Conservation (phyloP, 1,140 invertebrate species). For the Rhopalosiphum maidis region DNA sequence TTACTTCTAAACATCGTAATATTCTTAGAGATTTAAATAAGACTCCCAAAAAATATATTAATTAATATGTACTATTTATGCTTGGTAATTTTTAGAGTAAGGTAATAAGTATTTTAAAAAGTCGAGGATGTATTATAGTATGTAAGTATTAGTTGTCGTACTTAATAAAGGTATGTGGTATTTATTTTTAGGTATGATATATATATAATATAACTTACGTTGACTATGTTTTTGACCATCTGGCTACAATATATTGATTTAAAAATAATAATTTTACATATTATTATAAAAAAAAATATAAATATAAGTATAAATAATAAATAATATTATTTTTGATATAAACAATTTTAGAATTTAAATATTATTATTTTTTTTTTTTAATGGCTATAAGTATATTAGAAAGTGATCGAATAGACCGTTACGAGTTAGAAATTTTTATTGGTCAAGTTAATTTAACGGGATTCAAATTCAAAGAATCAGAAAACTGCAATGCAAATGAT, state of each 20-base stretch:
- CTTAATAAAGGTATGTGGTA: too few species aligned
- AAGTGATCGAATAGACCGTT: constrained; percentile 3
- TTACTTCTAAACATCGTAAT: too few species aligned
- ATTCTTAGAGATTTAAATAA: too few species aligned
- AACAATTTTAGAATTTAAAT: neutral
- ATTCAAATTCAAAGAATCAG: neutral
- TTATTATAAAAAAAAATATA: neutral
- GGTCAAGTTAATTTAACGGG: neutral
- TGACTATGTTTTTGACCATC: neutral
- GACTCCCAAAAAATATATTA: neutral
- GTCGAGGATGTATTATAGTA: neutral
- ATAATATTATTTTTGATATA: neutral
- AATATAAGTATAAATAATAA: too few species aligned
- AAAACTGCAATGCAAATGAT: neutral
- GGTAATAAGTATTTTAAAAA: neutral
- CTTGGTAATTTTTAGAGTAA: neutral
- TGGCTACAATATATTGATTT: neutral
- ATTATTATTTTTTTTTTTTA: neutral
- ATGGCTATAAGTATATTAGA: constrained; percentile 18
- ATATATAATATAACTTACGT: neutral
- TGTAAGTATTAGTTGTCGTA: neutral
- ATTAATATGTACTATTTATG: neutral
- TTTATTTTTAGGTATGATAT: too few species aligned
- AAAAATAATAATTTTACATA: neutral
- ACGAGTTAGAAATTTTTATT: constrained; percentile 26